Evolutionary conservation across 2,888 invertebrate species (phyloP), one percentile per base, ranked within the genome.

Genomic region (Rutpela maculata): DNA sequence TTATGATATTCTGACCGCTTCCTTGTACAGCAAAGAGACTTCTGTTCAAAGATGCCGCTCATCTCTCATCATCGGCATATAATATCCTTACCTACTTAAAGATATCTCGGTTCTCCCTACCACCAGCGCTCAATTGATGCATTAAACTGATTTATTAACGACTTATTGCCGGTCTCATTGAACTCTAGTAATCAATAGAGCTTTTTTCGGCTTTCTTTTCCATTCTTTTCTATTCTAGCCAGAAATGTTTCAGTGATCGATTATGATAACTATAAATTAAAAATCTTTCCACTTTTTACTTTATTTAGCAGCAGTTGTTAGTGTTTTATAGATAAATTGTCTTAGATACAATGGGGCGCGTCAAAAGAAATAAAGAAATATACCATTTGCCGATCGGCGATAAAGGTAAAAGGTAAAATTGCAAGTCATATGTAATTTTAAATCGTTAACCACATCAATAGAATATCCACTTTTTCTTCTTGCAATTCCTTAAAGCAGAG

Each of bases 1-100:
- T 87, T 87, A 87, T 85, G 86, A 86, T 86, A 85, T 86, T 85
- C 87, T 85, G 85, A 80, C 83, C 84, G 81, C 85, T 86, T 85
- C 85, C 85, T 85, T 84, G 80, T 84, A 84, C 79, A 82, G 79
- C 78, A 65, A 76, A 70, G 78, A 76, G 78, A 79, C 82, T 77
- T 67, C 80, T 57, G 80, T 76, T 82, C 82, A 85, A 84, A 85
- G 84, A 78, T 73, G 79, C 83, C 84, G 84, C 43, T 56, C 80
- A 62, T 70, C 75, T 75, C 77, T 76, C 77, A 80, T 80, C 79
- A 75, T 77, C 68, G 60, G 74, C 77, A 71, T 77, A 74, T 77
- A 71, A 81, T 81, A 78, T 80, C 75, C 80, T 75, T 78, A 78
- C 78, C 77, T 70, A 60, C 78, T 79, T 76, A 62, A 63, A 72